phyloP scores from a whole-genome alignment of 2,888 invertebrate species.

The Andrena marginata region DNA sequence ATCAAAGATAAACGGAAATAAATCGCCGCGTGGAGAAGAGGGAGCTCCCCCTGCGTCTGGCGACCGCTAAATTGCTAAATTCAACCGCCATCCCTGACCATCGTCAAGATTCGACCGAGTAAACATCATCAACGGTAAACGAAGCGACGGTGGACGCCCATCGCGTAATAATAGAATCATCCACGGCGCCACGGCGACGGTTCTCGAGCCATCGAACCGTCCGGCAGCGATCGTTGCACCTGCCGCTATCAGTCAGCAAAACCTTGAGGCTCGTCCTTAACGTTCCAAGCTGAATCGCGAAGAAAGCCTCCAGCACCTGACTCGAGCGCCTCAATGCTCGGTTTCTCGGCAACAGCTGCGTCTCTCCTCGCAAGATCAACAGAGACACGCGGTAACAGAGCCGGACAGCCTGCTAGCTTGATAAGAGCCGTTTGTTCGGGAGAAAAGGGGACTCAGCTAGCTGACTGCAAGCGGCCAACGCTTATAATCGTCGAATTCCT shows the following conservation, averaged over 20 bases:
- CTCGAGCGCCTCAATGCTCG: background rate
- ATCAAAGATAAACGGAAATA: constrained; percentile 2
- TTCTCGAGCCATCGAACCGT: constrained; percentile 8
- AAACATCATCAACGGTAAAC: background rate
- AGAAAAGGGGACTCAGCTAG: background rate
- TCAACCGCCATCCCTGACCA: constrained; percentile 32
- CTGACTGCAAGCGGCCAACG: background rate
- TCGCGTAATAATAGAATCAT: constrained; percentile 37
- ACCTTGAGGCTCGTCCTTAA: constrained; percentile 27
- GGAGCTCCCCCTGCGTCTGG: background rate
- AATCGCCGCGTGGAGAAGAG: background rate
- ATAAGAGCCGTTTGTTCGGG: background rate
- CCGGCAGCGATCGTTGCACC: constrained; percentile 47
- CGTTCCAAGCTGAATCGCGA: background rate
- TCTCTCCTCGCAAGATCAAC: constrained; percentile 4
- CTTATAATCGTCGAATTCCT: too few species aligned
- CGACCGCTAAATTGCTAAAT: background rate
- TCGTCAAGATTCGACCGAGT: constrained; percentile 6
- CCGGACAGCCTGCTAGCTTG: constrained; percentile 12
- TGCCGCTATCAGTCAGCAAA: constrained; percentile 43
- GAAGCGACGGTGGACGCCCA: background rate
- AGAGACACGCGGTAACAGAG: constrained; percentile 9
- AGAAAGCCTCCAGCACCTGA: background rate
- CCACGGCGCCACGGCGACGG: constrained; percentile 21
- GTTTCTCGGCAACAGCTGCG: constrained; percentile 17